phyloP scores from a whole-genome alignment of 35 echinoderm and acorn worm species.

The Strongylocentrotus purpuratus region DNA sequence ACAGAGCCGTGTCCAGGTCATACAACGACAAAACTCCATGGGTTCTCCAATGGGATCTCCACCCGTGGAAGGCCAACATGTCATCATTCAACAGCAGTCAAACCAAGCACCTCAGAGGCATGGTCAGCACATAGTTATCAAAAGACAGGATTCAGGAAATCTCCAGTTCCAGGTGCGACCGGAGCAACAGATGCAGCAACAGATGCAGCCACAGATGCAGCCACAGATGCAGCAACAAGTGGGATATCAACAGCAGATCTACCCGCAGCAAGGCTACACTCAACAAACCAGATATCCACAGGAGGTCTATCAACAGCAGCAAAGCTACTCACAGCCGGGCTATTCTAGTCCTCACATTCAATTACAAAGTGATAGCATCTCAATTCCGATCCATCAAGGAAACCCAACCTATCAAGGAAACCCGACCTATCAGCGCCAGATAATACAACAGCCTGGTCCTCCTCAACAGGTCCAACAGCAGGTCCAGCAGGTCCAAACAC shows the following conservation, averaged over 20 bases:
- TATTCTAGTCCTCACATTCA: conserved; percentile 28
- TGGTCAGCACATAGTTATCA: conserved; percentile 2
- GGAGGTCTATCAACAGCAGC: conserved; percentile 43
- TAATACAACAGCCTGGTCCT: not conserved
- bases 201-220: not conserved
- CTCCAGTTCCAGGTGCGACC: conserved; percentile 24
- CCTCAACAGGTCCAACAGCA: not conserved
- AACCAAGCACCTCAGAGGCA: conserved; percentile 17
- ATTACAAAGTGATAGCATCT: not conserved
- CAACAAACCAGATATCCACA: conserved; percentile 26
- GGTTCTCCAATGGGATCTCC: not conserved
- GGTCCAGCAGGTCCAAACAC: not conserved
- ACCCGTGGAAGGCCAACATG: not conserved
- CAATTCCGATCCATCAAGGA: conserved; percentile 18
- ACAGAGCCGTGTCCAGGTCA: conserved; percentile 39
- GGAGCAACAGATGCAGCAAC: conserved; percentile 21
- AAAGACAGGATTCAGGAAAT: conserved; percentile 36
- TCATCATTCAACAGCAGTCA: conserved; percentile 18
- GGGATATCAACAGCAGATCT: not conserved
- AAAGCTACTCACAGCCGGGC: conserved; percentile 13
- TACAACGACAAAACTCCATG: conserved; percentile 28
- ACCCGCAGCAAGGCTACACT: conserved; percentile 28
- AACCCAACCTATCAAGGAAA: not conserved
- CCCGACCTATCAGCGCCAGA: conserved; percentile 15
- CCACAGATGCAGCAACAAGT: not conserved